These are phyloP conservation scores for Chloromyia formosa DNA, from an alignment of 2,888 invertebrate genomes.

Conservation along the genomic window DNA sequence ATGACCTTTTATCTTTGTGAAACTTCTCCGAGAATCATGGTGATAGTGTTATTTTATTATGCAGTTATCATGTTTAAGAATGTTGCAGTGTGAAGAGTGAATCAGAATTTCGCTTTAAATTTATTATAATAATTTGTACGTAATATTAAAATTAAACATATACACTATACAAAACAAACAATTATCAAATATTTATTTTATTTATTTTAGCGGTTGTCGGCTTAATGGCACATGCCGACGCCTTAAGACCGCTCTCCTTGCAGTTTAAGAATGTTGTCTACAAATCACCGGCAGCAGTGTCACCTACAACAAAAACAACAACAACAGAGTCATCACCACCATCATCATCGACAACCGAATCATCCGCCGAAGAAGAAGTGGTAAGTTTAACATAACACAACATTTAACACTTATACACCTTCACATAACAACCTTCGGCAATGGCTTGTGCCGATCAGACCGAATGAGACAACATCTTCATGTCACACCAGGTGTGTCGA, in stretches of 20 bases:
- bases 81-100: not conserved
- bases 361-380: slow-evolving; percentile 52
- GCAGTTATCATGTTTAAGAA: not conserved
- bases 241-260: slow-evolving; percentile 70
- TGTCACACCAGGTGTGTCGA: slow-evolving; percentile 19
- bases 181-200: too few species aligned
- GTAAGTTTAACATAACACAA: slow-evolving; percentile 38
- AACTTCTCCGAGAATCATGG: too few species aligned
- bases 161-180: too few species aligned
- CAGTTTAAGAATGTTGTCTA: slow-evolving; percentile 67
- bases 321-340: slow-evolving; percentile 64
- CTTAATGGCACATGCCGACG: slow-evolving; percentile 66
- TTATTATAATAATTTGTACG: too few species aligned
- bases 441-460: not conserved
- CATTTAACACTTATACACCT: not conserved
- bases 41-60: too few species aligned
- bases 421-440: slow-evolving; percentile 8
- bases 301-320: slow-evolving; percentile 60
- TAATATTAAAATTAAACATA: too few species aligned
- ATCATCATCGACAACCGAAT: slow-evolving; percentile 51
- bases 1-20: too few species aligned
- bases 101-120: not conserved
- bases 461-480: slow-evolving; percentile 11
- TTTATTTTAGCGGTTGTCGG: slow-evolving; percentile 63
- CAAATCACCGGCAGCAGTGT: slow-evolving; percentile 46